A percentile compares a stretch with the other conserved stretches of the same genome.
Evolutionary conservation across 2,888 invertebrate species (phyloP).

Genomic region (Spodoptera littoralis): DNA sequence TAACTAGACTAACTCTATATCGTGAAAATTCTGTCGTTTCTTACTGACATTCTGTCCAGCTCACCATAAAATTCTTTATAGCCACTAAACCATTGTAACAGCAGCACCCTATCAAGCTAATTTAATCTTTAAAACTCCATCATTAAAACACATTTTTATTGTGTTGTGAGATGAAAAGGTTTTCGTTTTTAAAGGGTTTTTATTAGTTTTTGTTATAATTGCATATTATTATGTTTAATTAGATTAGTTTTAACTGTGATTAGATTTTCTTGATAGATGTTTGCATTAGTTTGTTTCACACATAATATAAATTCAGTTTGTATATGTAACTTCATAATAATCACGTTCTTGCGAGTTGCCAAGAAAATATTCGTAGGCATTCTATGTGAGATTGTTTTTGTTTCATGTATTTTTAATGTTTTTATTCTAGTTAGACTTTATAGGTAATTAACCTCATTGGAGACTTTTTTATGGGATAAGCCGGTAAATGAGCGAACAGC

Average conservation of each 20-base stretch:
- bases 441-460: no score
- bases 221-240: no score
- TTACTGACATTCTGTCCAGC: constrained; percentile 32
- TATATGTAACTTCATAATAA: neutral
- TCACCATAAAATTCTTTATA: constrained; percentile 47
- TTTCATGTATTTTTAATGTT: no score
- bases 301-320: no score
- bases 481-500: no score
- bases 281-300: neutral
- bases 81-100: constrained; percentile 32
- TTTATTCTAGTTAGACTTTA: no score
- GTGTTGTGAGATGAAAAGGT: constrained; percentile 8
- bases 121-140: constrained; percentile 32
- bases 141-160: constrained; percentile 23
- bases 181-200: constrained; percentile 32
- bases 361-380: constrained; percentile 35
- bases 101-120: constrained; percentile 25
- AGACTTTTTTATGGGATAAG: no score
- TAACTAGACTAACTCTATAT: constrained; percentile 40
- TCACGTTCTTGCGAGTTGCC: constrained; percentile 29
- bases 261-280: neutral
- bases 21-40: constrained; percentile 9
- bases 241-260: no score
- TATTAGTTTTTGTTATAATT: constrained; percentile 24
- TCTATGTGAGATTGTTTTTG: no score